Base-by-base conservation (phyloP, 2,797 vertebrate genomes). In the Scarus forsteni region DNA sequence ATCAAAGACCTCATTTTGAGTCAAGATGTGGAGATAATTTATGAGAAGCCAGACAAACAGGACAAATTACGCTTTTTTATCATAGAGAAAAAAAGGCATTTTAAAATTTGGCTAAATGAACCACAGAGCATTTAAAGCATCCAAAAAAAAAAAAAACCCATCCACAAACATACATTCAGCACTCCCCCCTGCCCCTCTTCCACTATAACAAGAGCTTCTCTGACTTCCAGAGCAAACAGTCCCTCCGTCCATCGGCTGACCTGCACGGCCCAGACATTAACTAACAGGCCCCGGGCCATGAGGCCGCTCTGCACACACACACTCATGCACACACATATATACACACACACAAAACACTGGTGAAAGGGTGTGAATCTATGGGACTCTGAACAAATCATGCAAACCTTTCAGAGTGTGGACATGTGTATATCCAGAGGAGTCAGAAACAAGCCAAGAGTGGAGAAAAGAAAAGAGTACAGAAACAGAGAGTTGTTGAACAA, bases 161-260 rank as follows among this genome's bases (percentile, higher is more conserved):
- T n/a, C 3, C 39, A 15, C 60, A 48, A 16, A 68, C 46, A 70
- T 75, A 64, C 62, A n/a, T 1, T 18, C 54, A 14, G 0, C 1
- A 13, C 52, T 60, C 54, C 49, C 50, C 39, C 18, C 42, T 1
- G 3, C 66, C 67, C 73, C 55, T 73, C 80, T 84, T 81, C 60
- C 59, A 57, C 66, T 60, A 78, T 85, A 88, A 91, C 77, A 19
- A 50, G 75, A 91, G 85, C 79, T 72, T 75, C 66, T 62, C 54
- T 89, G 73, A 79, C 78, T 70, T 81, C 65, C 83, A 84, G 79
- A 72, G 77, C 84, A 88, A 92, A 90, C 78, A 80, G 86, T 80
- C 77, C 57, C 71, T 79, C 73, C 67, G 57, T 75, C 78, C 67
- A 70, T 79, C 14, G 10, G 54, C 65, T 90, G 89, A 92, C 90